A percentile compares a stretch with the other conserved stretches of the same genome.
These are phyloP conservation scores for Bombus fervidus DNA, from an alignment of 1,140 invertebrate genomes.

Conservation along the genomic window DNA sequence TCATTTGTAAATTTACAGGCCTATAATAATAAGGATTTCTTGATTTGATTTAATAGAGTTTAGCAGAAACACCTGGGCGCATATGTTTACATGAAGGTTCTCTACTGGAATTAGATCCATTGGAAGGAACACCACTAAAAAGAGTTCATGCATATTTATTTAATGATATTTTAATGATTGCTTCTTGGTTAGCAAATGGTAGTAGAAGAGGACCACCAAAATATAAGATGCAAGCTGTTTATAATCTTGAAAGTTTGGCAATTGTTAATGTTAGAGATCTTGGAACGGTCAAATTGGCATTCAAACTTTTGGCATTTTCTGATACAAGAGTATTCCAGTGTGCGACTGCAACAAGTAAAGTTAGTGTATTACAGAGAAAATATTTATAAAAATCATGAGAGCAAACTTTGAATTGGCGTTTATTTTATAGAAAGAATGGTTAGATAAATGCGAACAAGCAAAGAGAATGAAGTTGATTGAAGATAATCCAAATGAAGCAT, in stretches of 20 bases:
- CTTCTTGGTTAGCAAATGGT: constrained; percentile 80
- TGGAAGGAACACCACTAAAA: constrained; percentile 93
- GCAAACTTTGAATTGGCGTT: constrained; percentile 43
- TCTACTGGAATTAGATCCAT: constrained; percentile 93
- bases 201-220: constrained; percentile 89
- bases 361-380: constrained; percentile 68
- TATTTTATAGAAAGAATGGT: constrained; percentile 92
- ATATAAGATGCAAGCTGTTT: constrained; percentile 94
- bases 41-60: constrained; percentile 82
- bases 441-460: constrained; percentile 95
- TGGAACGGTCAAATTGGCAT: constrained; percentile 94
- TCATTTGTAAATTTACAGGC: not conserved
- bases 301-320: constrained; percentile 96
- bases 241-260: constrained; percentile 95
- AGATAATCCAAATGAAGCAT: constrained; percentile 77
- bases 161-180: constrained; percentile 92
- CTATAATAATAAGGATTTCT: not conserved
- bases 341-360: constrained; percentile 91
- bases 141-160: constrained; percentile 96
- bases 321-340: constrained; percentile 97
- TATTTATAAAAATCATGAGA: not conserved
- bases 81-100: constrained; percentile 94
- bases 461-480: constrained; percentile 92
- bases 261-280: constrained; percentile 97
- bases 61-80: constrained; percentile 89